A percentile compares a stretch with the other conserved stretches of the same genome.
phyloP scores from a whole-genome alignment of 2,888 invertebrate species.

The Microplitis deprimator region DNA sequence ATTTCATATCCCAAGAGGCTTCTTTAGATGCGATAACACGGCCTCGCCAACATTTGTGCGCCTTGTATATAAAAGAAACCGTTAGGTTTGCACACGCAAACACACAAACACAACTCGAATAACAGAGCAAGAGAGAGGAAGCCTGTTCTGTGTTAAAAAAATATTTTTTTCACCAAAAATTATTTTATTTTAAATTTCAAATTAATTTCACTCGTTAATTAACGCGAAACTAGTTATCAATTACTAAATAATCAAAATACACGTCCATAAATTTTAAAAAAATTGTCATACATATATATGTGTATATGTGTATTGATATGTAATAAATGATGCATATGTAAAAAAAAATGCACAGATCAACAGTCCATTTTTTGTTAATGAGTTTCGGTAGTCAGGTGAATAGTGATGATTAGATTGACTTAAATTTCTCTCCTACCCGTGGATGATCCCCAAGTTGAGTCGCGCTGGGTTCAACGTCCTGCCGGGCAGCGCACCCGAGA shows the following conservation, averaged over 20 bases:
- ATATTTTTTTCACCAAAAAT: neutral
- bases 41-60: constrained; percentile 35
- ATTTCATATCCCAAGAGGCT: constrained; percentile 11
- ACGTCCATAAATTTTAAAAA: too few relatives aligned
- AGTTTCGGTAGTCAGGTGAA: constrained; percentile 6
- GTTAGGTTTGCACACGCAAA: constrained; percentile 58
- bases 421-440: constrained; percentile 46
- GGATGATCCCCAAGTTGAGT: constrained; percentile 71
- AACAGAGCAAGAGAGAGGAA: constrained; percentile 40
- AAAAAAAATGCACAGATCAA: neutral
- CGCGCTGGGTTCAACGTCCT: constrained; percentile 71
- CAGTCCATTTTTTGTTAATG: neutral
- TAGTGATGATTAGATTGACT: constrained; percentile 12
- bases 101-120: constrained; percentile 33
- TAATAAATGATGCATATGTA: neutral
- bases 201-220: too few relatives aligned
- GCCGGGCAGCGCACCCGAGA: constrained; percentile 70
- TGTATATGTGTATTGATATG: too few relatives aligned
- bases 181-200: too few relatives aligned
- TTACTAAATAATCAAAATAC: too few relatives aligned
- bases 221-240: too few relatives aligned
- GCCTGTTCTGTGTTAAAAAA: constrained; percentile 6
- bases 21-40: constrained; percentile 29
- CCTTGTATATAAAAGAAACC: constrained; percentile 53
- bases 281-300: too few relatives aligned